Percentiles rank a stretch among this genome's conserved stretches.
Evolutionary conservation across 2,797 vertebrate genomes (phyloP).

Genomic region (Calcarius lapponicus): DNA sequence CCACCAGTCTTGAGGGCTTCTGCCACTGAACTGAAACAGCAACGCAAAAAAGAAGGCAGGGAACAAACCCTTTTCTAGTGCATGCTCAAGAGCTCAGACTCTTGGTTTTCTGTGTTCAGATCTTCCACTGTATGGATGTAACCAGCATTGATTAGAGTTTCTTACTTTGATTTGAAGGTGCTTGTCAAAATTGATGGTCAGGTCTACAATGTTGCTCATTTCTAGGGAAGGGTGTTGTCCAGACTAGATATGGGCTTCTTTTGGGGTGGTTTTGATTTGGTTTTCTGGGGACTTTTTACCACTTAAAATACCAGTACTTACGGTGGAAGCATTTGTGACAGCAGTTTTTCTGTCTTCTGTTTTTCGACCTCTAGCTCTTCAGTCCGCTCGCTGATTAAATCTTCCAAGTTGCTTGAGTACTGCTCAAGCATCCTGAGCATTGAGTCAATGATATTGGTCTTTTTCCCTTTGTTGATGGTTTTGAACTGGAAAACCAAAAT

Average conservation of each 20-base stretch:
- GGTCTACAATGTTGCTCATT: background rate
- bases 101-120: background rate
- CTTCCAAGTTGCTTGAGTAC: constrained; percentile 92
- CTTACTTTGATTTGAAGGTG: background rate
- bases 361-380: constrained; percentile 93
- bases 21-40: constrained; percentile 84
- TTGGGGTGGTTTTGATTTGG: background rate
- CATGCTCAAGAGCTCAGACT: background rate
- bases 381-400: constrained; percentile 87
- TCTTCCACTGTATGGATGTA: background rate
- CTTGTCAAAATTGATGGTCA: background rate
- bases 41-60: background rate
- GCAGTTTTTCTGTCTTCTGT: constrained; percentile 91
- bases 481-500: constrained; percentile 83
- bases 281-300: background rate
- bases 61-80: background rate
- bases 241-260: background rate
- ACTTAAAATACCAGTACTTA: constrained; percentile 70
- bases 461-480: constrained; percentile 90
- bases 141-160: background rate
- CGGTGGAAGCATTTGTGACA: constrained; percentile 91
- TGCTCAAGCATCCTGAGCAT: constrained; percentile 93
- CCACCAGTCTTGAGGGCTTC: constrained; percentile 89
- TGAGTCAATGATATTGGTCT: constrained; percentile 92
- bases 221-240: background rate